A percentile compares a stretch with the other conserved stretches of the same genome.
These are phyloP conservation scores for Drosophila repletoides DNA, from an alignment of 1,140 invertebrate species.

Conservation along the genomic window DNA sequence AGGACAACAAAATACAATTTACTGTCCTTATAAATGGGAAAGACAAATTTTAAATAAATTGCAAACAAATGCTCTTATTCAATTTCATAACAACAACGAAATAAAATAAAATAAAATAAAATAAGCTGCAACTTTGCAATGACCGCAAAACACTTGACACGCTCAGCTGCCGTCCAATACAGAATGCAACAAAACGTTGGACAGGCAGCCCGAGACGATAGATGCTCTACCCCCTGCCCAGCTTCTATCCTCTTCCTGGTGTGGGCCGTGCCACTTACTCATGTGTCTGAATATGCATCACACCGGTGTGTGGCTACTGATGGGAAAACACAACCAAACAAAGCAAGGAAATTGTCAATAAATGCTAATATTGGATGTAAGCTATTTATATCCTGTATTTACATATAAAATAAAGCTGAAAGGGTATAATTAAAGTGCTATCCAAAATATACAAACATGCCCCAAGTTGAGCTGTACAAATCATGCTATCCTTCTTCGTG, in stretches of 20 bases:
- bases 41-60: constrained; percentile 68
- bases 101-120: constrained; percentile 37
- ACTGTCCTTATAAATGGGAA: constrained; percentile 10
- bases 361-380: constrained; percentile 13
- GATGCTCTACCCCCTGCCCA: background rate
- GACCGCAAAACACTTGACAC: constrained; percentile 74
- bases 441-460: too few relatives aligned
- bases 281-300: background rate
- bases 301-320: background rate
- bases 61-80: constrained; percentile 72
- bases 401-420: background rate
- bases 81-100: constrained; percentile 47
- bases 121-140: constrained; percentile 53
- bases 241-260: background rate
- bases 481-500: too few relatives aligned
- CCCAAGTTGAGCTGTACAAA: too few relatives aligned
- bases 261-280: background rate
- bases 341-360: constrained; percentile 1
- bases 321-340: background rate
- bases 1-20: constrained; percentile 44
- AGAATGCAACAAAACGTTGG: constrained; percentile 48
- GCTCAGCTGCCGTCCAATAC: constrained; percentile 69
- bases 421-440: background rate
- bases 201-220: background rate
- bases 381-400: constrained; percentile 3